Evolutionary conservation across 2,888 invertebrate genomes (phyloP), one percentile per base, ranked within the genome.

Genomic region (Dryobota labecula): DNA sequence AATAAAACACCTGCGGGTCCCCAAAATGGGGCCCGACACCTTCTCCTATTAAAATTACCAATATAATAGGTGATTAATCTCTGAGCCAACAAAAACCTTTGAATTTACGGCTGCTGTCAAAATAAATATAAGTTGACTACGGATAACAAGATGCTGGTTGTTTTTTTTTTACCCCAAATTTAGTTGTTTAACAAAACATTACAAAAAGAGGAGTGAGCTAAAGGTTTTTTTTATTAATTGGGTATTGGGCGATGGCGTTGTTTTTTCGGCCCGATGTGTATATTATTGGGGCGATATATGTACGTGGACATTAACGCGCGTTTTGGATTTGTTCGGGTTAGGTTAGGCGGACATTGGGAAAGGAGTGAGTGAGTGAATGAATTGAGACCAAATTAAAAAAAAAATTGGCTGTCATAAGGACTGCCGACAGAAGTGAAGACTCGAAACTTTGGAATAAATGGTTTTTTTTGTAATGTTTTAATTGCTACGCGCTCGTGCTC

Each of bases 101-200:
- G 87, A 87, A 95, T 95, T 94, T 95, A 95, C 90, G 89, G 88
- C 80, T 84, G 72, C 88, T 92, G 93, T 94, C 94, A 94, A 92
- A 94, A 94, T 95, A 94, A 93, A 94, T 94, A 94, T 91, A 91
- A 90, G 89, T 84, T 76, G 85, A 86, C 84, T 84, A 85, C 85
- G 82, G 76, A 88, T 92, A 93, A 93, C 92, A 91, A 93, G 92
- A 86, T 62, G 45, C 33, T 71, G 45, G n/a, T 54, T 71, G 70
- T 81, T 84, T 70, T 77, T 82, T 82, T 80, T 75, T 65, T 53
- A 92, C 85, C 86, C 94, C 91, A 93, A 95, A 95, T 95, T 94
- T 95, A 95, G 94, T 93, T 94, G 95, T 95, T 94, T 92, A 93
- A 95, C 94, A 94, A 94, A 94, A 94, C 92, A 91, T 90, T 92